Evolutionary conservation across 2,113 vertebrate species (phyloP).

Genomic region (Bos taurus): DNA sequence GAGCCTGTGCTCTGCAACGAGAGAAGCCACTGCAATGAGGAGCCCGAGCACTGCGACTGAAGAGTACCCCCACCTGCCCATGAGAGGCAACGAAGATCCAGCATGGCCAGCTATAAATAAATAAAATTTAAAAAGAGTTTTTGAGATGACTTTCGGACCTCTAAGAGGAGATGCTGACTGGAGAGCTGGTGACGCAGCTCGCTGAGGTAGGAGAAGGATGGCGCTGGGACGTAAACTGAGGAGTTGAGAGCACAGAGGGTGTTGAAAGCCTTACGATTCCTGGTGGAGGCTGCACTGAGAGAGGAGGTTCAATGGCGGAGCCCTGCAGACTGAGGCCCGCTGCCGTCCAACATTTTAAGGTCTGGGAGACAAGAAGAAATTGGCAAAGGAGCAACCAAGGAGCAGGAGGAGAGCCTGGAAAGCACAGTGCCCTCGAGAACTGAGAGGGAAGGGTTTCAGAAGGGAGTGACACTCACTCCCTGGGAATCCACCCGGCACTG

Average conservation of each 20-base stretch:
- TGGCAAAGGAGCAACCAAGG: not conserved
- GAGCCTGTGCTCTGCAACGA: not conserved
- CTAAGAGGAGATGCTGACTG: not conserved
- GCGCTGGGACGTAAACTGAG: no score
- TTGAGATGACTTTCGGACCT: not conserved
- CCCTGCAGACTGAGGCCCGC: not conserved
- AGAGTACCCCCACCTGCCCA: not conserved
- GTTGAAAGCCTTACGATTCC: fast-evolving
- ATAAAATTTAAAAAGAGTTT: not conserved
- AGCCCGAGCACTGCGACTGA: not conserved
- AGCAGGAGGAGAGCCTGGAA: not conserved
- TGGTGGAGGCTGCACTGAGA: fast-evolving
- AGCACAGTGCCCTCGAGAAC: fast-evolving
- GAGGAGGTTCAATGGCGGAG: not conserved
- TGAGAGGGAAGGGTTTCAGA: not conserved
- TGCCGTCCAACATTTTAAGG: not conserved
- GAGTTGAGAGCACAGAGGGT: not conserved
- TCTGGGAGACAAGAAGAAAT: not conserved
- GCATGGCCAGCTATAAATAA: not conserved
- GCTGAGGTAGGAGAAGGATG: not conserved
- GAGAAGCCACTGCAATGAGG: not conserved
- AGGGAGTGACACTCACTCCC: not conserved
- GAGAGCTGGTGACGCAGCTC: no score
- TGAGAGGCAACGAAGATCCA: not conserved
- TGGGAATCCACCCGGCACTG: fast-evolving